Percentiles rank a stretch among this genome's conserved stretches.
phyloP scores from a whole-genome alignment of 2,797 vertebrate species.

The Tenualosa ilisha region DNA sequence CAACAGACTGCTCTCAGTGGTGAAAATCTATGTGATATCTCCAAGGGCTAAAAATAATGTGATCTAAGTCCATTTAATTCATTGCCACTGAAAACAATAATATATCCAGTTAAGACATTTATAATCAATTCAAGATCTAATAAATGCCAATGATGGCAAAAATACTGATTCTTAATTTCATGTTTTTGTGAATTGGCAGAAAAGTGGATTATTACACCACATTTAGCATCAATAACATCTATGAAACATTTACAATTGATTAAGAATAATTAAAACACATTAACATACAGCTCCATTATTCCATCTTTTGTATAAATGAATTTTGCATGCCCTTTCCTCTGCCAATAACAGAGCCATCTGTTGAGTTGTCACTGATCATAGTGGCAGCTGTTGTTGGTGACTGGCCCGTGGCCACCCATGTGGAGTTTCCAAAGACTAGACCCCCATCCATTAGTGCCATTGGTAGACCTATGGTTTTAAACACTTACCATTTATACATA shows the following conservation, averaged over 20 bases:
- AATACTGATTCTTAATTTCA: background rate
- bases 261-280: background rate
- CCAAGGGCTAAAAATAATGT: background rate
- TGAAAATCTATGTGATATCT: background rate
- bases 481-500: too few relatives aligned
- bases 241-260: background rate
- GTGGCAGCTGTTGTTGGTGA: background rate
- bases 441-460: background rate
- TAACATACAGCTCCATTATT: background rate
- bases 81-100: background rate
- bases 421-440: background rate
- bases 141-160: background rate
- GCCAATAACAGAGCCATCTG: background rate
- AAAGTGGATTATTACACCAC: background rate
- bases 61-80: background rate
- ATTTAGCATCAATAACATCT: background rate
- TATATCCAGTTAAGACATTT: background rate
- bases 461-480: background rate
- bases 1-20: background rate
- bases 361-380: background rate
- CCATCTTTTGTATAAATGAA: background rate
- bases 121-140: too few relatives aligned
- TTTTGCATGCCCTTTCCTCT: background rate
- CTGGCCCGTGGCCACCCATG: background rate
- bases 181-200: background rate